A percentile compares a stretch with the other conserved stretches of the same genome.
These are phyloP conservation scores for Diorhabda elongata DNA, from an alignment of 1,140 invertebrate species.

Conservation along the genomic window DNA sequence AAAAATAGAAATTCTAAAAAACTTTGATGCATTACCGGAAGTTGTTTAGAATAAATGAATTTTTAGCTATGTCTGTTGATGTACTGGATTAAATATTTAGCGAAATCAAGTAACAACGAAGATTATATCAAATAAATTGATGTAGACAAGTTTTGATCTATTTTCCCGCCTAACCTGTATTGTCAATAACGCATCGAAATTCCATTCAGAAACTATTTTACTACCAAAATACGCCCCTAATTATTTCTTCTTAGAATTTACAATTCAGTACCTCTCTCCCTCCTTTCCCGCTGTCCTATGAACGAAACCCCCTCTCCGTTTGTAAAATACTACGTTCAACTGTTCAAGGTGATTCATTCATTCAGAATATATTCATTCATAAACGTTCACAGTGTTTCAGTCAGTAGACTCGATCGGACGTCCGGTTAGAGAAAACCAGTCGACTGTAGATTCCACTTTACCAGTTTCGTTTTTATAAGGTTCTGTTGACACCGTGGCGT, in stretches of 20 bases:
- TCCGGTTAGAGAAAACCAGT: neutral
- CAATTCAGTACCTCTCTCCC: neutral
- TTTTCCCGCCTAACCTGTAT: too few relatives aligned
- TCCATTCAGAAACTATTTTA: neutral
- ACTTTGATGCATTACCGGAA: too few relatives aligned
- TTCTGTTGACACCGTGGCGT: neutral
- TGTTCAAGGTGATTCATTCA: neutral
- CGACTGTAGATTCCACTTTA: neutral
- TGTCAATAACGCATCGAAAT: too few relatives aligned
- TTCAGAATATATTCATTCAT: neutral
- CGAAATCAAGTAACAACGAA: too few relatives aligned
- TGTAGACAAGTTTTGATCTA: too few relatives aligned
- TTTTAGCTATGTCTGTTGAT: too few relatives aligned
- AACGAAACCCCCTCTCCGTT: neutral
- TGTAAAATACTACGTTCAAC: slow-evolving; percentile 1
- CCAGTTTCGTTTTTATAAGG: neutral
- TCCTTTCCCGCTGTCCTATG: neutral
- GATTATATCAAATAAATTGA: too few relatives aligned
- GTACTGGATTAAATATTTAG: too few relatives aligned
- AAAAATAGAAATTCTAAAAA: too few relatives aligned
- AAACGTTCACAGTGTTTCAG: neutral
- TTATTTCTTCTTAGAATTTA: neutral
- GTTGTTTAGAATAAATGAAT: too few relatives aligned
- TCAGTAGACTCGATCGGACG: neutral
- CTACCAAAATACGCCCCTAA: neutral